Evolutionary conservation across 2,797 vertebrate species (phyloP).

Genomic region (Neosalanx taihuensis): DNA sequence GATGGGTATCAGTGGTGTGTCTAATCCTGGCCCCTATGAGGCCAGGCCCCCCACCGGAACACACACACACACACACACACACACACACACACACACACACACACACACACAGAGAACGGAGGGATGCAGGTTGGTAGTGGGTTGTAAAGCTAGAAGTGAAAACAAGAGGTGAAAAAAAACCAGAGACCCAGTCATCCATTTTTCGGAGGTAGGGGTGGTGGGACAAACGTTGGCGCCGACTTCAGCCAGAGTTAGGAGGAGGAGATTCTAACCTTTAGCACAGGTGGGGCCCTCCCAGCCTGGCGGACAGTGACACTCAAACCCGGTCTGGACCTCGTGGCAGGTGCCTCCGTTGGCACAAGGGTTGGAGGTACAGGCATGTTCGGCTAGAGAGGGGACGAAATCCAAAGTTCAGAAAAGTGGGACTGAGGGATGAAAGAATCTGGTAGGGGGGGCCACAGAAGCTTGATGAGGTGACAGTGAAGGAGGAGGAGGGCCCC

Average conservation of each 20-base stretch:
- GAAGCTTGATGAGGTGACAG: no score
- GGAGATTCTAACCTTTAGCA: conserved; percentile 77
- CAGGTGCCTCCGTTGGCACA: conserved; percentile 92
- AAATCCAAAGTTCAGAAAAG: background rate
- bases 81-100: conserved; percentile 9
- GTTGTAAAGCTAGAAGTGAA: background rate
- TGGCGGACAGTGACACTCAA: conserved; percentile 86
- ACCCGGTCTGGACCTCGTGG: conserved; percentile 81
- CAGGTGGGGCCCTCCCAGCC: conserved; percentile 93
- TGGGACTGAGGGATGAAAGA: no score
- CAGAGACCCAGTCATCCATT: no score
- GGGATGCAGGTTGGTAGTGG: background rate
- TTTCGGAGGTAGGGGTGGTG: no score
- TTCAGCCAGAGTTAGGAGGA: background rate
- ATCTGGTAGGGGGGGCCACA: no score
- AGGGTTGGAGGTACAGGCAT: conserved; percentile 87
- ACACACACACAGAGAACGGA: background rate
- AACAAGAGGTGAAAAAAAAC: background rate
- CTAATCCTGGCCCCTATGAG: conserved; percentile 34
- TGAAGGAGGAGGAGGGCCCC: no score
- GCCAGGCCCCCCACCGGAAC: conserved; percentile 8
- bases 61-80: conserved; percentile 13
- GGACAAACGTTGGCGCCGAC: no score
- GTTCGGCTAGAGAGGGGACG: conserved; percentile 75
- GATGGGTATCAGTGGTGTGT: conserved; percentile 28